Evolutionary conservation across 2,797 vertebrate genomes (phyloP), one percentile per base, ranked within the genome.

Genomic region (Pseudomugil gertrudae): DNA sequence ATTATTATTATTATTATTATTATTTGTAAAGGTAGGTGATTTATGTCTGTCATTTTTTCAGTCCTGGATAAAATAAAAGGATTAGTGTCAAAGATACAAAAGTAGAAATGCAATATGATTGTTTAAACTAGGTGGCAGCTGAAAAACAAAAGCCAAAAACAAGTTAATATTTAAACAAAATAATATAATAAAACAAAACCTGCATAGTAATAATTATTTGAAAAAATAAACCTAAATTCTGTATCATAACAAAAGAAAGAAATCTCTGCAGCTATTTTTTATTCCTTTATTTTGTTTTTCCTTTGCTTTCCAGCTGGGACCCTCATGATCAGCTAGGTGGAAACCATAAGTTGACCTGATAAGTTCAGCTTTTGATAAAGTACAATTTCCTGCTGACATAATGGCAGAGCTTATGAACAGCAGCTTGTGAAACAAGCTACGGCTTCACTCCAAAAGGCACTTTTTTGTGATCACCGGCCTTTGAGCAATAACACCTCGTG

Each of bases 321-420:
- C 33, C 9, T 35, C 13, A 11, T 35, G 33, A 35, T 11, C 33
- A 35, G 13, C 33, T 35, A 51, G 47, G 67, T 58, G 45, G 27
- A 27, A 56, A 35, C 45, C 59, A 67, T 68, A 66, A 71, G 61
- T 30, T 23, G 19, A 48, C 36, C 64, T 33, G 65, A 48, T 53
- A 21, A 57, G 63, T 79, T 69, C 36, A 72, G 55, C 38, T 86
- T 76, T 72, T 66, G 77, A 87, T 85, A 76, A 80, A 60, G 68
- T 30, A 64, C 69, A 64, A 87, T 87, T 92, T 91, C 84, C 82
- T 84, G 69, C 50, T 17, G 17, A 35, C 52, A 51, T 84, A 83
- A 81, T 80, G 72, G 72, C 66, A 51, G 43, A 48, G 35, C 63
- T n/a, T 77, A 72, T 79, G 24, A 81, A 83, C 78, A 66, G 51